Evolutionary conservation across 2,888 invertebrate species (phyloP).

Genomic region (Aphodius sticticus): DNA sequence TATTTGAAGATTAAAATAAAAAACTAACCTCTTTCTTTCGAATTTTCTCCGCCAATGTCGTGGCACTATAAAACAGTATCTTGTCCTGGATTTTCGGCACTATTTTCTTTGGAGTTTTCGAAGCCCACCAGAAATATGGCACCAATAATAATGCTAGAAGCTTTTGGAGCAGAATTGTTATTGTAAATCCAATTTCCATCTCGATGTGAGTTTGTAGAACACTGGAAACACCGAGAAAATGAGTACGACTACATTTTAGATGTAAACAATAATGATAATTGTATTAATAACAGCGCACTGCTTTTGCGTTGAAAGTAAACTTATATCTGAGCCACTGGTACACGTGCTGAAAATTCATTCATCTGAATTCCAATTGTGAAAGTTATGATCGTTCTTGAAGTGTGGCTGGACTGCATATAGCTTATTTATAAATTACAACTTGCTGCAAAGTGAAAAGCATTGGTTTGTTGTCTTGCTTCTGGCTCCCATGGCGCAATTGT

Average conservation of each 20-base stretch:
- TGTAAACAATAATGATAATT: not conserved
- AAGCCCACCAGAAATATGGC: conserved; percentile 14
- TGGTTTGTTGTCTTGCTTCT: not conserved
- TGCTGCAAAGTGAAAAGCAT: not conserved
- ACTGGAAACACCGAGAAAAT: not conserved
- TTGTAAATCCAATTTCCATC: not conserved
- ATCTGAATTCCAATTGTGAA: not conserved
- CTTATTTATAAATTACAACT: not conserved
- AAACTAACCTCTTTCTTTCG: conserved; percentile 69
- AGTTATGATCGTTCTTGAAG: not conserved
- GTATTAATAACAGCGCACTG: not conserved
- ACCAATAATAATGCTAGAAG: conserved; percentile 4
- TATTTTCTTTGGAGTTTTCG: not conserved
- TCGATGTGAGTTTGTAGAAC: not conserved
- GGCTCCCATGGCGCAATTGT: not conserved
- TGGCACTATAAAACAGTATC: conserved; percentile 66
- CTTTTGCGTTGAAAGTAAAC: not conserved
- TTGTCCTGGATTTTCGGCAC: conserved; percentile 13
- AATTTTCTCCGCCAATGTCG: conserved; percentile 73
- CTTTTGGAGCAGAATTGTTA: not conserved
- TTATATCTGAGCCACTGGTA: not conserved
- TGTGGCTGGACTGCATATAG: not conserved
- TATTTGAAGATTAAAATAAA: not conserved
- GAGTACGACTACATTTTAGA: not conserved
- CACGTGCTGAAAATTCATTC: not conserved